These are phyloP conservation scores for Phenganax stokvisi DNA, from an alignment of 92 coral and sea anemone genomes.

Conservation along the genomic window DNA sequence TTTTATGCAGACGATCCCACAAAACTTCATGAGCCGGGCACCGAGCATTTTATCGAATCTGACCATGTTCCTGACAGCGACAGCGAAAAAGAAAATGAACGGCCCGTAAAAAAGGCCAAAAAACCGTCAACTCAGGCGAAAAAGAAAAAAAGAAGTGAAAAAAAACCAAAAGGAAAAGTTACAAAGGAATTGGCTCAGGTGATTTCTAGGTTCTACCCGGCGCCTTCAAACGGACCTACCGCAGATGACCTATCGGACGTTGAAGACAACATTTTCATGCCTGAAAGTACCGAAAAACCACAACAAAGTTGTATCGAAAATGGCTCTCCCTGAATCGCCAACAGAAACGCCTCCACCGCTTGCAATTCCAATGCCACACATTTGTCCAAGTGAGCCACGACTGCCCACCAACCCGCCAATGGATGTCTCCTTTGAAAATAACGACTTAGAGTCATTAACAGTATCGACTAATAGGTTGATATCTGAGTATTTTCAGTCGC, in stretches of 20 bases:
- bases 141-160: not conserved
- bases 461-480: not conserved
- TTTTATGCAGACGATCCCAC: slow-evolving; percentile 17
- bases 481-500: not conserved
- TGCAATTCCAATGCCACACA: too few species aligned
- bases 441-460: not conserved
- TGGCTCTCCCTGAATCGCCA: too few species aligned
- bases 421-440: not conserved
- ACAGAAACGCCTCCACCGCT: too few species aligned
- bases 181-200: too few species aligned
- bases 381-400: not conserved
- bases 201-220: too few species aligned
- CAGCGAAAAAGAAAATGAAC: slow-evolving; percentile 34
- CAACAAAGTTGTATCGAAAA: too few species aligned
- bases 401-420: not conserved
- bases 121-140: not conserved
- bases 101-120: not conserved
- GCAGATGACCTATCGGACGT: too few species aligned
- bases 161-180: not conserved
- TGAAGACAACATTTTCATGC: too few species aligned
- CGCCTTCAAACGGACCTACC: too few species aligned
- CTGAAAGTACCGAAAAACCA: too few species aligned
- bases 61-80: not conserved
- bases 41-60: not conserved
- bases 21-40: slow-evolving; percentile 4